Conservation (phyloP, 2,888 invertebrate genomes). For the Mesorhabditis spiculigera region DNA sequence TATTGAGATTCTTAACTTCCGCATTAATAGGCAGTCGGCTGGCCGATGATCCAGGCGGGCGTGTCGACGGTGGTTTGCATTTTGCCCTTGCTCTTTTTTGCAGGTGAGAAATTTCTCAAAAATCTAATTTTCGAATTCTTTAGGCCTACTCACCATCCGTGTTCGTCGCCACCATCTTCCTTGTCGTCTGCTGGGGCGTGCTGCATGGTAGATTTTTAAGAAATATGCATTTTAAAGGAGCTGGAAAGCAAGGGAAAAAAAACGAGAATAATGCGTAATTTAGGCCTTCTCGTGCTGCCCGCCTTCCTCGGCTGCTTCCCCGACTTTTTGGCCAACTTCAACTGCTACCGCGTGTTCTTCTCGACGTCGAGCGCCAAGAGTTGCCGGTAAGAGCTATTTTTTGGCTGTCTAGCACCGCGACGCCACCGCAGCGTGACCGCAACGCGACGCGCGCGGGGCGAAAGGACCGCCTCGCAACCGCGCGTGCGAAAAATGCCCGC, state of each 20-base stretch:
- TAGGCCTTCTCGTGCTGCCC: conserved; percentile 39
- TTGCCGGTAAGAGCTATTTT: conserved; percentile 31
- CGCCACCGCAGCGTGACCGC: no score
- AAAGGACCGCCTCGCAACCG: no score
- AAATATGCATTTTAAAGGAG: no score
- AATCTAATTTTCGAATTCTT: conserved; percentile 9
- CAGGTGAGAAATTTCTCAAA: conserved; percentile 23
- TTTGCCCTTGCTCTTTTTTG: conserved; percentile 45
- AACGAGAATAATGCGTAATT: not conserved
- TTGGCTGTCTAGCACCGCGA: no score
- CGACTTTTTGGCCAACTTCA: conserved; percentile 43
- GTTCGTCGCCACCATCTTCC: conserved; percentile 52
- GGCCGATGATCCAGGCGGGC: conserved; percentile 58
- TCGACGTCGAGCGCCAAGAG: conserved; percentile 45
- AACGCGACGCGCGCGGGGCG: no score
- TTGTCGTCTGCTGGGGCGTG: conserved; percentile 52
- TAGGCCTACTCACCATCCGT: conserved; percentile 52
- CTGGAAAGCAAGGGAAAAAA: not conserved
- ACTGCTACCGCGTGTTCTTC: conserved; percentile 48
- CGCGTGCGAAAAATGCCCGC: no score
- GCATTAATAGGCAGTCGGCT: conserved; percentile 40
- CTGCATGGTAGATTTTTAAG: conserved; percentile 45
- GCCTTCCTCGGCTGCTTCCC: conserved; percentile 47
- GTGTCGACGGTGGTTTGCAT: conserved; percentile 53
- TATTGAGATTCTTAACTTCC: not conserved